phyloP scores from a whole-genome alignment of 2,888 invertebrate species.

The Drosophila nigricruria region DNA sequence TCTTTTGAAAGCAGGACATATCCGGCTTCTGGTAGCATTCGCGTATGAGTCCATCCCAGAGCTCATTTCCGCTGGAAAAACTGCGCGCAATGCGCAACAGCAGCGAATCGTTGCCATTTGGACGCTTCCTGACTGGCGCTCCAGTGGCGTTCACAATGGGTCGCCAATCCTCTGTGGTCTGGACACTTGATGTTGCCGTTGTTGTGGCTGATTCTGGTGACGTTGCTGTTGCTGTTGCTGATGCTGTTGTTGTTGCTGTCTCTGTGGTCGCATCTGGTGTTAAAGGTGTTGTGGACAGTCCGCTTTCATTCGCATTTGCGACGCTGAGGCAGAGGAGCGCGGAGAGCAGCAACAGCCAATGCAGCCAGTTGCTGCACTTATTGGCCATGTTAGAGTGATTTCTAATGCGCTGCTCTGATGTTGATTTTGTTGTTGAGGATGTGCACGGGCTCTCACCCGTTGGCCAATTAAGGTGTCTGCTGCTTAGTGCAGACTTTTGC shows the following conservation, averaged over 20 bases:
- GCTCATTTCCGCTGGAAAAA: conserved; percentile 87
- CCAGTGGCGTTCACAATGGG: conserved; percentile 55
- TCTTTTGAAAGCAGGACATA: conserved; percentile 91
- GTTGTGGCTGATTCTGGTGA: conserved; percentile 9
- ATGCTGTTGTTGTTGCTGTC: conserved; percentile 14
- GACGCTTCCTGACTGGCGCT: conserved; percentile 11
- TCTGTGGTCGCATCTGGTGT: conserved; percentile 36
- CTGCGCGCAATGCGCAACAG: conserved; percentile 74
- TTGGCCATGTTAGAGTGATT: conserved; percentile 57
- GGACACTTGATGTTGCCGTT: conserved; percentile 18
- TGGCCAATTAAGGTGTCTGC: conserved; percentile 60
- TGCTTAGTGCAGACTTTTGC: conserved; percentile 38
- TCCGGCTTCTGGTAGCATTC: conserved; percentile 89
- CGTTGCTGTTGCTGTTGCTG: conserved; percentile 1
- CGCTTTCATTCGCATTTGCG: conserved; percentile 55
- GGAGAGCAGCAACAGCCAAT: conserved; percentile 31
- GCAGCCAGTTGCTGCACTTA: conserved; percentile 39
- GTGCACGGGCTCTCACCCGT: conserved; percentile 64
- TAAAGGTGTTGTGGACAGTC: conserved; percentile 56
- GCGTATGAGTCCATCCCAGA: conserved; percentile 91
- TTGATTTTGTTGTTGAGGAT: conserved; percentile 54
- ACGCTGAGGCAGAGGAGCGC: conserved; percentile 45
- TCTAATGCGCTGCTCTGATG: conserved; percentile 45
- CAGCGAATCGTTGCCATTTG: conserved; percentile 69
- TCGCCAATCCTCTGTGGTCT: conserved; percentile 62